Evolutionary conservation across 2,797 vertebrate species (phyloP), one percentile per base, ranked within the genome.

Genomic region (Chaetodon trifasciatus): DNA sequence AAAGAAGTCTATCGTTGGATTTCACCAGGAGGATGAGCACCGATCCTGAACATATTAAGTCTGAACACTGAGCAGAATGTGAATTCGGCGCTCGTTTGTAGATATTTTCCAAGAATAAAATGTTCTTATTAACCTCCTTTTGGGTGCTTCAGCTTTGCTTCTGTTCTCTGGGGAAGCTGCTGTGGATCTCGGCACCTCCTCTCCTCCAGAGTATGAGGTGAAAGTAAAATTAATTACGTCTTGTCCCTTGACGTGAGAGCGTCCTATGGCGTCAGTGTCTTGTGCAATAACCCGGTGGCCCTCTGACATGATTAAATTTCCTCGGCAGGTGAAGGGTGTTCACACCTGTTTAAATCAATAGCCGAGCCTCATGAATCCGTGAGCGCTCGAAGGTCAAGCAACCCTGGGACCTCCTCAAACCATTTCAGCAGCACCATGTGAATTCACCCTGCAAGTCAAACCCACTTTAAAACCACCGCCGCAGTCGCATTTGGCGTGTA

Each of bases 301-400:
- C 82, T 85, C 84, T 90, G 92, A 93, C 86, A 81, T 93, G 92
- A 95, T 95, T 93, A 76, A 58, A 94, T 95, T 92, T 91, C 65
- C 86, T 73, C 53, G 8, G 83, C 77, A 82, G 88, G 76, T 71
- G 58, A 86, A 82, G 65, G 81, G 81, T 90, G 89, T 83, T 88
- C 91, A 93, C 92, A 94, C 91, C 91, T 89, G 87, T 92, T 95
- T 95, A 94, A 95, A 95, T 95, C 92, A 93, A 94, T 93, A 93
- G 83, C 35, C 11, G 76, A 46, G 80, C 84, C 90, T 95, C 91
- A 94, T 94, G 94, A 94, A 95, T 95, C 80, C 64, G 73, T 49
- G 86, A 93, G 84, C 1, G 52, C 83, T 58, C 70, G 68, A 91
- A 91, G 94, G 95, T 95, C 92, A 84, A 87, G 71, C 58, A 76